Conservation (phyloP, 2,797 vertebrate species). For the Helicolenus hilgendorfi region DNA sequence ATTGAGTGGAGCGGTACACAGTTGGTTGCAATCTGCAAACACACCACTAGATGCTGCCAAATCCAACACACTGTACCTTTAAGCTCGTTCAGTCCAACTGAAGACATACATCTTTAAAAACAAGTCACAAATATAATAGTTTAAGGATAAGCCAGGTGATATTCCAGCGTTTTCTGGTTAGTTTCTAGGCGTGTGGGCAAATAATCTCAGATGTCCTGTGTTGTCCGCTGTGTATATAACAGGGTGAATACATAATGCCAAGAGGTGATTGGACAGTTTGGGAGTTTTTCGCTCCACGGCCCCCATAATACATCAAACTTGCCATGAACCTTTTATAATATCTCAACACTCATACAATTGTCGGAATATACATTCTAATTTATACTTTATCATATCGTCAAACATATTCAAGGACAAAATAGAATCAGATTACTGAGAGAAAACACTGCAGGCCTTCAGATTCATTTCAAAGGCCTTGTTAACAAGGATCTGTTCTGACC, state of each 20-base stretch:
- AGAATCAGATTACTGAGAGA: background rate
- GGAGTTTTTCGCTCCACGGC: background rate
- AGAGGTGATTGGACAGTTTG: background rate
- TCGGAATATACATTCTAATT: background rate
- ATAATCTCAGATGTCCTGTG: background rate
- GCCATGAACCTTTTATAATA: background rate
- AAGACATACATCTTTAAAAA: too few relatives aligned
- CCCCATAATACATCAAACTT: background rate
- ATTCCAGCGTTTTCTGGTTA: background rate
- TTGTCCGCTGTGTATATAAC: background rate
- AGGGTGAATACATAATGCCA: background rate
- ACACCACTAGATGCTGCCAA: too few relatives aligned
- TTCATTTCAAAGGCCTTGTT: slow-evolving; percentile 44
- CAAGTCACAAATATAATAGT: background rate
- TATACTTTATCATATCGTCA: background rate
- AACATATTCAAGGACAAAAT: slow-evolving; percentile 38
- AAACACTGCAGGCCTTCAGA: slow-evolving; percentile 25
- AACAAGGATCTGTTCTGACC: slow-evolving; percentile 44
- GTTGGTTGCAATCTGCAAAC: too few relatives aligned
- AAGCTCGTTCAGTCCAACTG: too few relatives aligned
- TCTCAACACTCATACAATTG: background rate
- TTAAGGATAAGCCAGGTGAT: background rate
- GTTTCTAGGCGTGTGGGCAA: background rate
- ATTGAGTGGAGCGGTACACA: too few relatives aligned
- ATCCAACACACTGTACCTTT: too few relatives aligned